phyloP scores from a whole-genome alignment of 35 echinoderm and acorn worm genomes.

The Anneissia japonica region DNA sequence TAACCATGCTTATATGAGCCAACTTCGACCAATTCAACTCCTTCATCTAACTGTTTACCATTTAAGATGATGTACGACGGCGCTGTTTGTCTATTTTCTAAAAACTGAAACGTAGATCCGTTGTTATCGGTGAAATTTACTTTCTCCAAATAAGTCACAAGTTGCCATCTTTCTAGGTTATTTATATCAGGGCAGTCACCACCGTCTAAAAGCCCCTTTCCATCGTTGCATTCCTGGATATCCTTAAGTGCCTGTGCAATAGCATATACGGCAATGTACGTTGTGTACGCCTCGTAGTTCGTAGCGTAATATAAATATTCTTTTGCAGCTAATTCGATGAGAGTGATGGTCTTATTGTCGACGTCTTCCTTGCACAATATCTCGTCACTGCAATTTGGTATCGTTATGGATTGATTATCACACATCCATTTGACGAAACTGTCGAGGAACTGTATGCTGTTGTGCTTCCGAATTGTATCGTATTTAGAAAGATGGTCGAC shows the following conservation, averaged over 20 bases:
- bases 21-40: not conserved
- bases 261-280: slow-evolving; percentile 67
- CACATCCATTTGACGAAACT: slow-evolving; percentile 31
- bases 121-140: slow-evolving; percentile 62
- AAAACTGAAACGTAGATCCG: not conserved
- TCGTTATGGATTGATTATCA: too few species aligned
- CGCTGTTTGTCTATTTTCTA: not conserved
- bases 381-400: slow-evolving; percentile 21
- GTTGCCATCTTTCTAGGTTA: slow-evolving; percentile 57
- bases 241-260: slow-evolving; percentile 48
- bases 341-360: not conserved
- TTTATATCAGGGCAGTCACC: slow-evolving; percentile 35
- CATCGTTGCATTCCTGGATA: slow-evolving; percentile 35
- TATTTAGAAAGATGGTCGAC: not conserved
- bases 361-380: not conserved
- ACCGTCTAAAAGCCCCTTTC: slow-evolving; percentile 29
- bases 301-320: not conserved
- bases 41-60: not conserved
- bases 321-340: slow-evolving; percentile 28
- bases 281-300: slow-evolving; percentile 27
- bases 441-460: not conserved
- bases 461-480: not conserved
- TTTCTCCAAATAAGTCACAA: slow-evolving; percentile 52
- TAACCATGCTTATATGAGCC: not conserved
- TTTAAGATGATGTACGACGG: not conserved